These are phyloP conservation scores for Vespertilio murinus DNA, from an alignment of 2,797 vertebrate species.

Conservation along the genomic window DNA sequence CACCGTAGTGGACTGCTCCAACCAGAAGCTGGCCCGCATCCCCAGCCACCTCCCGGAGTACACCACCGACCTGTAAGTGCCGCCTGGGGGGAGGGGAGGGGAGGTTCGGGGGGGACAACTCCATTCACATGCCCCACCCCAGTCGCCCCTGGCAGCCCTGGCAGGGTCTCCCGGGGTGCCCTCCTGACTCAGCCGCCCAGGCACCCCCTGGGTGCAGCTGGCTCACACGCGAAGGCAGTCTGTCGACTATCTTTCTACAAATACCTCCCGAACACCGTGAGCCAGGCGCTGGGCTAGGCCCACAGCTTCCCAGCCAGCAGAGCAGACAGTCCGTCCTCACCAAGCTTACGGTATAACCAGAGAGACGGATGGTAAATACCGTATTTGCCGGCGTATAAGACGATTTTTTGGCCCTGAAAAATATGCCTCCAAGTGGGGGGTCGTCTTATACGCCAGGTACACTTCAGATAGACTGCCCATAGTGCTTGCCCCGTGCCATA, in stretches of 20 bases:
- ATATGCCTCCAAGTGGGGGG: no score
- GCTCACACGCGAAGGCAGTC: neutral
- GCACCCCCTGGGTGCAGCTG: neutral
- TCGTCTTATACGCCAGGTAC: no score
- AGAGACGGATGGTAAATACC: neutral
- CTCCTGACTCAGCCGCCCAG: neutral
- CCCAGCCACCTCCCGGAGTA: slow-evolving; percentile 94
- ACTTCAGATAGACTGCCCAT: no score
- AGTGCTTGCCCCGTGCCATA: no score
- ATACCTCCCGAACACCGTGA: neutral
- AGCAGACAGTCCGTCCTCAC: neutral
- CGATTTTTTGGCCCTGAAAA: no score
- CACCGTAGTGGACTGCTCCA: slow-evolving; percentile 97
- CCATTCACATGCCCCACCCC: neutral
- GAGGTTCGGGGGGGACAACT: rapidly evolving
- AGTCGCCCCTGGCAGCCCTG: rapidly evolving
- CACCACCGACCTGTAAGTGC: slow-evolving; percentile 94
- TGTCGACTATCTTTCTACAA: neutral
- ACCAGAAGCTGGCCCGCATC: slow-evolving; percentile 92
- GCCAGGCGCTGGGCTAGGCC: neutral
- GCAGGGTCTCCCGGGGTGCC: neutral
- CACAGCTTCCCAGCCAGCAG: neutral
- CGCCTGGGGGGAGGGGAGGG: rapidly evolving
- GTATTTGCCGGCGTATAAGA: no score
- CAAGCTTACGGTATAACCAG: neutral